A percentile compares a stretch with the other conserved stretches of the same genome.
Conservation (phyloP, 2,113 vertebrate species). For the Gorsachius goisagi region DNA sequence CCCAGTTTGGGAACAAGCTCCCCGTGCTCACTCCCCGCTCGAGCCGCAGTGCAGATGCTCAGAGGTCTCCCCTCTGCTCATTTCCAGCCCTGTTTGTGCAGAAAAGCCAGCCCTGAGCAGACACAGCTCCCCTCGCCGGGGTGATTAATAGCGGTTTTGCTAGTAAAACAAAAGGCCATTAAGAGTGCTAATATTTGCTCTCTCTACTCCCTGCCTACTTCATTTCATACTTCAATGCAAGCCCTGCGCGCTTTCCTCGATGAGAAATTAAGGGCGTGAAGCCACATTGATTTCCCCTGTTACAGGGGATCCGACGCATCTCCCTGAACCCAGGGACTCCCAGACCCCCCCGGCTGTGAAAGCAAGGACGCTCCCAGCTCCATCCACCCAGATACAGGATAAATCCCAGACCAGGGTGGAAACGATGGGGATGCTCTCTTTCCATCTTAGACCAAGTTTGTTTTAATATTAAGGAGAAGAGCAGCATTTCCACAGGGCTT, state of each 20-base stretch:
- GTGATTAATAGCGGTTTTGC: conserved; percentile 29
- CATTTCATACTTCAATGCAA: conserved; percentile 14
- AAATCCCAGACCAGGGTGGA: neutral
- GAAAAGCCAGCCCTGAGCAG: neutral
- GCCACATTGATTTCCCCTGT: neutral
- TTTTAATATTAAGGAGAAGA: neutral
- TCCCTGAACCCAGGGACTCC: neutral
- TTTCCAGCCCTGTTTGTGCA: neutral
- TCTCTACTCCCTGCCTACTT: conserved; percentile 28
- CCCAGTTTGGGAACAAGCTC: too few species aligned
- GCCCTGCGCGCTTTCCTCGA: neutral
- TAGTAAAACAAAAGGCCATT: conserved; percentile 53
- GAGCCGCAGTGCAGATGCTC: rapidly evolving
- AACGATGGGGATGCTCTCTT: rapidly evolving
- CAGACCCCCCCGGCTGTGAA: neutral
- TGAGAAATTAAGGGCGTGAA: neutral
- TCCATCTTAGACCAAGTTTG: neutral
- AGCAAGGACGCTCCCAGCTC: neutral
- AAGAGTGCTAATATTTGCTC: conserved; percentile 43
- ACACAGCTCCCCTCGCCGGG: neutral
- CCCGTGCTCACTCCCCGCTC: rapidly evolving
- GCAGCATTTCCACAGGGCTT: neutral
- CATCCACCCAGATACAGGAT: too few species aligned
- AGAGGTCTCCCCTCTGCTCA: neutral
- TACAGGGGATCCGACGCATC: rapidly evolving